Conservation (phyloP, 2,113 vertebrate genomes). For the Ictalurus punctatus region DNA sequence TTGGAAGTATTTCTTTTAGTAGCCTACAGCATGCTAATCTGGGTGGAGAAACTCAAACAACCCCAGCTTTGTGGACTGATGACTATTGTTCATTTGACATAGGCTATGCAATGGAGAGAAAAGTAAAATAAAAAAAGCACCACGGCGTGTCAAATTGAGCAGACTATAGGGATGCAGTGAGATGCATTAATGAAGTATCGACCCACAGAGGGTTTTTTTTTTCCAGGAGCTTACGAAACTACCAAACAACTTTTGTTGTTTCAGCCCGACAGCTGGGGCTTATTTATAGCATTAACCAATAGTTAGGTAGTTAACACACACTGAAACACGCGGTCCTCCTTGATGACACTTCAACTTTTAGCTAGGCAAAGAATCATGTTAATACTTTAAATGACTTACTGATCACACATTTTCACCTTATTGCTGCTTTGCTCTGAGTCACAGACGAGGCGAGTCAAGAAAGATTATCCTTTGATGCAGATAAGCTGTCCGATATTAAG, state of each 20-base stretch:
- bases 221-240: background rate
- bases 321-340: too few relatives aligned
- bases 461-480: conserved; percentile 22
- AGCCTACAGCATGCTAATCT: background rate
- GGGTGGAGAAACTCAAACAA: background rate
- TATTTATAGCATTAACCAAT: too few relatives aligned
- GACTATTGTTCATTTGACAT: background rate
- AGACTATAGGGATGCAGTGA: background rate
- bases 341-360: background rate
- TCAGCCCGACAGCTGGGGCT: background rate
- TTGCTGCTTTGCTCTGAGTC: background rate
- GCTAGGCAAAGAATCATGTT: background rate
- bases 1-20: background rate
- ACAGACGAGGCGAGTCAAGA: background rate
- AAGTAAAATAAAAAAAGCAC: conserved; percentile 6
- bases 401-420: background rate
- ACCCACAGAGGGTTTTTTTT: background rate
- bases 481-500: background rate
- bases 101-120: background rate
- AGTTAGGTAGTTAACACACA: background rate
- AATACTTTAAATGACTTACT: conserved; percentile 16
- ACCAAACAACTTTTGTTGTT: background rate
- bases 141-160: background rate
- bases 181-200: background rate
- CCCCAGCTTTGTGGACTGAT: background rate